phyloP scores from a whole-genome alignment of 2,113 vertebrate genomes.

The Camelus bactrianus region DNA sequence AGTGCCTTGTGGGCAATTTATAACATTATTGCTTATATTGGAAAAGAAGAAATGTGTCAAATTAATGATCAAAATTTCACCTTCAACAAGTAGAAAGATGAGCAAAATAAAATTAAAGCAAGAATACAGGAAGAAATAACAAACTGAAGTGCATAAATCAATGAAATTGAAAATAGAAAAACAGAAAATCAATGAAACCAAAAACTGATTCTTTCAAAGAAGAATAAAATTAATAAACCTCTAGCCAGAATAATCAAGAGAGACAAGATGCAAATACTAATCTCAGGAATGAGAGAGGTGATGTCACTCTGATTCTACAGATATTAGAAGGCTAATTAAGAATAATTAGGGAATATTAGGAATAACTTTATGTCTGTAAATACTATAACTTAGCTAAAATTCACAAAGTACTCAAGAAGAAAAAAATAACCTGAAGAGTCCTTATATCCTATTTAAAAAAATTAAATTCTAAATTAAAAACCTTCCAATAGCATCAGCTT shows the following conservation, averaged over 20 bases:
- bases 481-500: conserved; percentile 20
- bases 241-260: neutral
- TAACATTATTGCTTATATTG: neutral
- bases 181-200: neutral
- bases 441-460: neutral
- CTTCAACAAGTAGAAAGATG: conserved; percentile 5
- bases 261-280: neutral
- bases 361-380: neutral
- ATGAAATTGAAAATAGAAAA: neutral
- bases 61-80: neutral
- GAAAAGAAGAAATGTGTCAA: neutral
- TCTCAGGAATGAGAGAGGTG: neutral
- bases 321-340: neutral
- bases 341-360: neutral
- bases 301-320: neutral
- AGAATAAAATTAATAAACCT: conserved; percentile 13
- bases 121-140: neutral
- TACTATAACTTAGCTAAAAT: conserved; percentile 30
- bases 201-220: conserved; percentile 39
- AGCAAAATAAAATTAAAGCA: conserved; percentile 30
- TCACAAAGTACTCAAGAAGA: conserved; percentile 21
- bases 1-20: neutral
- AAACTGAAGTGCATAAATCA: neutral
- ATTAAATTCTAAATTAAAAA: conserved; percentile 42
- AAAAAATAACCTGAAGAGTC: neutral